These are phyloP conservation scores for Ranitomeya imitator DNA, from an alignment of 2,113 vertebrate genomes.

Conservation along the genomic window DNA sequence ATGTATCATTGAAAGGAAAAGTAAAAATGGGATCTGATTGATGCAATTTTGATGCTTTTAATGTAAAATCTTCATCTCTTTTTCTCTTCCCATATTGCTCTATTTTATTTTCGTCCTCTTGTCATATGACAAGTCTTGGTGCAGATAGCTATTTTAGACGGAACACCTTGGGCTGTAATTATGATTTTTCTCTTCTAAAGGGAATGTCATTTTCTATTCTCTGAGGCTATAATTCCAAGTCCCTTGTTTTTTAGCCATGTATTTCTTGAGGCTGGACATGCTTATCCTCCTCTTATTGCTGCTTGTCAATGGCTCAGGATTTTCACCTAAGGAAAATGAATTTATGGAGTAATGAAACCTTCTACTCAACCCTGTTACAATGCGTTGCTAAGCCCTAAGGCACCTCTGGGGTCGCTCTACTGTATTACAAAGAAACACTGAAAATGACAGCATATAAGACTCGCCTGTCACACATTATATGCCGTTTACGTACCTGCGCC, in stretches of 20 bases:
- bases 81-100: constrained; percentile 5
- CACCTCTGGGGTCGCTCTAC: constrained; percentile 31
- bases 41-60: constrained; percentile 9
- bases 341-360: constrained; percentile 53
- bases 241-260: constrained; percentile 55
- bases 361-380: constrained; percentile 25
- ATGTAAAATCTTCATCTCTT: background rate
- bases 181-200: constrained; percentile 53
- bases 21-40: background rate
- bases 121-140: constrained; percentile 37
- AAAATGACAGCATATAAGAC: constrained; percentile 31
- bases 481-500: constrained; percentile 15
- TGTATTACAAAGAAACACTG: constrained; percentile 36
- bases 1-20: background rate
- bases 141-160: constrained; percentile 54
- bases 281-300: constrained; percentile 56
- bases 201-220: constrained; percentile 55
- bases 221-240: constrained; percentile 53
- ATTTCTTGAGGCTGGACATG: constrained; percentile 56
- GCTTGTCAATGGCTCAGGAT: constrained; percentile 38
- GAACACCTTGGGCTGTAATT: constrained; percentile 53
- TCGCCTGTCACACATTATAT: constrained; percentile 17
- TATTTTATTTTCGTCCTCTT: constrained; percentile 35
- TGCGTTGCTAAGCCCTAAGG: background rate
- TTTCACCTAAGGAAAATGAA: constrained; percentile 44